Conservation (phyloP, 2,113 vertebrate genomes). For the Leucoraja erinaceus region DNA sequence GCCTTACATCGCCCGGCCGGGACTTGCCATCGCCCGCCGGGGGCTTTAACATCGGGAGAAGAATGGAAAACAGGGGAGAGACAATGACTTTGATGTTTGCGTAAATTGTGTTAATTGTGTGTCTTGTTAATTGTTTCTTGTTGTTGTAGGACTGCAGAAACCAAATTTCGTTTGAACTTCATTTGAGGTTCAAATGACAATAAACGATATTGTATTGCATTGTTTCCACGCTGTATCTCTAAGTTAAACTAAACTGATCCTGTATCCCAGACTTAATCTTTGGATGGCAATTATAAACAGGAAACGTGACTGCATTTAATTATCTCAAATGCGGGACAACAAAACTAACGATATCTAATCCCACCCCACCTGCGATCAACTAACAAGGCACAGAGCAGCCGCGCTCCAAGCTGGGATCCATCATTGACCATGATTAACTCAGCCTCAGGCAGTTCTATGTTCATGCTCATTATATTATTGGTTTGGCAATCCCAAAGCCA, state of each 20-base stretch:
- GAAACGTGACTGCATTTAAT: neutral
- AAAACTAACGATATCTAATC: neutral
- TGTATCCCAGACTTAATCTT: neutral
- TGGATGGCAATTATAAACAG: constrained; percentile 9
- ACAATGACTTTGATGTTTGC: no score
- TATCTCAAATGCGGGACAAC: neutral
- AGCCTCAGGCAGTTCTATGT: neutral
- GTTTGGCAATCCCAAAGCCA: neutral
- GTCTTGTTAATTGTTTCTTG: no score
- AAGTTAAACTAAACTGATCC: neutral
- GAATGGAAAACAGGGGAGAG: no score
- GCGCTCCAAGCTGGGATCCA: neutral
- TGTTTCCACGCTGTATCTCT: no score
- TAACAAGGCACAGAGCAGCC: neutral
- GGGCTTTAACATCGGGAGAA: no score
- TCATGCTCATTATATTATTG: neutral
- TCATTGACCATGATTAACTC: neutral
- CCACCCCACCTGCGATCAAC: neutral
- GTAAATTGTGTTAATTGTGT: no score
- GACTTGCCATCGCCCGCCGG: no score
- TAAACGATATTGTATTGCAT: no score
- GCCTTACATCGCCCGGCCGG: no score
- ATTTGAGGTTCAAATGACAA: no score
- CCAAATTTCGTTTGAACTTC: no score
- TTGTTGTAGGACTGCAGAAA: no score